Conservation (phyloP, 2,888 invertebrate species). For the Orthonevra nobilis region DNA sequence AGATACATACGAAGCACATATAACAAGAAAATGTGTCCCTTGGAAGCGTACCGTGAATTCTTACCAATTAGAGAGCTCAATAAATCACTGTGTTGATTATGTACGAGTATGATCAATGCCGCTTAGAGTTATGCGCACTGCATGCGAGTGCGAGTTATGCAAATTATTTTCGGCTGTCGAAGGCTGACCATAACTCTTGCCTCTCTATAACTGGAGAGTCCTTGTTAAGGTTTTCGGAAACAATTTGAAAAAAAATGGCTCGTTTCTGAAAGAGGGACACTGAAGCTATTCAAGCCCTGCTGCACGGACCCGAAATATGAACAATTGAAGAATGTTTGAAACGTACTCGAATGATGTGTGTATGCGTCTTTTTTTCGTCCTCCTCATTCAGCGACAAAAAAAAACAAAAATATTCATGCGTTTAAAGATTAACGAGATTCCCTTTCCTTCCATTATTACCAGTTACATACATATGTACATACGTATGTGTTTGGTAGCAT, state of each 20-base stretch:
- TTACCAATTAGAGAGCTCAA: constrained; percentile 43
- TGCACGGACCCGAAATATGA: no score
- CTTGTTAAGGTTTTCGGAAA: no score
- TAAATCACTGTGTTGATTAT: constrained; percentile 52
- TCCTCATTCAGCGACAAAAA: constrained; percentile 45
- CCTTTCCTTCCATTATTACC: neutral
- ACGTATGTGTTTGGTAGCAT: constrained; percentile 55
- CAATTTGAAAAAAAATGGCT: no score
- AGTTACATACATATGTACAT: constrained; percentile 29
- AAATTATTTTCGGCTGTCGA: no score
- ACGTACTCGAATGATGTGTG: constrained; percentile 9
- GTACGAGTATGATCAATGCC: neutral
- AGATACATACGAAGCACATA: constrained; percentile 22
- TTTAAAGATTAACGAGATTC: constrained; percentile 54
- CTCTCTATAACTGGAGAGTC: no score
- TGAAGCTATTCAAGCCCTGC: no score
- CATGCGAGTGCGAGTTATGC: no score
- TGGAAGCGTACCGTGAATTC: constrained; percentile 10
- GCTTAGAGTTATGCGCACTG: constrained; percentile 4
- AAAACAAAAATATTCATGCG: constrained; percentile 67
- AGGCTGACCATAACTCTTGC: no score
- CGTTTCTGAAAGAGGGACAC: no score
- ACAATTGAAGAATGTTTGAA: no score
- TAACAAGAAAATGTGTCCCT: constrained; percentile 2
- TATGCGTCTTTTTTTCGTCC: no score